Conservation (phyloP, 2,888 invertebrate genomes). For the Chrysolina oricalcia region DNA sequence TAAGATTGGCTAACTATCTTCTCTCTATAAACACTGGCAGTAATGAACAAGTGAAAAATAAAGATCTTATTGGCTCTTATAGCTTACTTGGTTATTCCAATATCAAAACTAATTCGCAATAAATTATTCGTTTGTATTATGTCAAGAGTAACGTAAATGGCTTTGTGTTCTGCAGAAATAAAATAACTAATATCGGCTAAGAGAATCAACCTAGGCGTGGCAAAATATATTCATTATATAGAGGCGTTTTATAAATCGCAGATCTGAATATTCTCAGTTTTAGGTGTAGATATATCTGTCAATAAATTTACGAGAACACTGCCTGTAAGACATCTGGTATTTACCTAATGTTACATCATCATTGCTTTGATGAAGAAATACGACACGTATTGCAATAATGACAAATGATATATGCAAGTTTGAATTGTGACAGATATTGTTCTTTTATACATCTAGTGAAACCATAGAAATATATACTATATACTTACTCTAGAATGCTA, state of each 20-base stretch:
- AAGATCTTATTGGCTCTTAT: slow-evolving; percentile 34
- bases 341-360: neutral
- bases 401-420: too few species aligned
- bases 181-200: slow-evolving; percentile 38
- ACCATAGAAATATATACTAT: too few species aligned
- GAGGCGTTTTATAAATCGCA: slow-evolving; percentile 21
- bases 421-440: neutral
- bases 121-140: slow-evolving; percentile 40
- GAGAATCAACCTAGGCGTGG: slow-evolving; percentile 41
- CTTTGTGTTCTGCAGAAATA: slow-evolving; percentile 43
- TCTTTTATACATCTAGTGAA: too few species aligned
- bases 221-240: slow-evolving; percentile 24
- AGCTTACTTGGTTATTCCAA: slow-evolving; percentile 31
- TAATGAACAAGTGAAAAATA: slow-evolving; percentile 14
- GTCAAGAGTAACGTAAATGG: slow-evolving; percentile 42
- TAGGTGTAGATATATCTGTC: neutral
- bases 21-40: too few species aligned
- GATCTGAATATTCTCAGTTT: slow-evolving; percentile 26
- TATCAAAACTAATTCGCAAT: slow-evolving; percentile 45
- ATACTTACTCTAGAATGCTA: too few species aligned
- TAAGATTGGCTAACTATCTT: too few species aligned
- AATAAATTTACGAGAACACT: neutral
- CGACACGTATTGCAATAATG: too few species aligned
- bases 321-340: neutral
- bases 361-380: neutral